Evolutionary conservation across 2,888 invertebrate species (phyloP), one percentile per base, ranked within the genome.

Genomic region (Lasioglossum vierecki): DNA sequence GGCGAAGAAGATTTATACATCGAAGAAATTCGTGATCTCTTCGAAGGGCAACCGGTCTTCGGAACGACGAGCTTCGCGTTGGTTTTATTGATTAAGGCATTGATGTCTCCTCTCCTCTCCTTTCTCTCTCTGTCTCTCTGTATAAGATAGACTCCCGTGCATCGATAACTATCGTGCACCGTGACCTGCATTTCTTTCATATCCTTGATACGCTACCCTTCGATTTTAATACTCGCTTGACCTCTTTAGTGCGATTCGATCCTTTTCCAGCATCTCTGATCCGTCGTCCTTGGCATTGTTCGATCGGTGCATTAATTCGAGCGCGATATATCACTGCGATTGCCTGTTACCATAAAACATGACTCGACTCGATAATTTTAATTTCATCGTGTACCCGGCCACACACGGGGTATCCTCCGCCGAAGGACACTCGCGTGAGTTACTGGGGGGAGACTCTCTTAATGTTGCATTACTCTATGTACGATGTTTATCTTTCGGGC

Each of bases 131-230:
- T 22, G 0, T 57, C n/a, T n/a, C 57, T 57, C n/a, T n/a, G 1
- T n/a, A 57, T 57, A 66, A 53, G 63, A 76, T 35, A 39, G n/a
- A 35, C 49, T 71, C 63, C 53, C 60, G 70, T 44, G 57, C 49
- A 57, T 70, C 79, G 70, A 77, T 79, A 70, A 60, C 71, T 74
- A 85, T 57, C 71, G 79, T 72, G 26, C 60, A 82, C 82, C 83
- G 81, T 90, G 89, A 87, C 87, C 87, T 46, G 87, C 76, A 90
- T 90, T 82, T 82, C 79, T 76, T 72, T 57, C 66, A 6, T 74
- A 87, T 86, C 90, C 89, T 89, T 89, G 84, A 76, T 72, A 80
- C 15, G 80, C 83, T 78, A 82, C 85, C 74, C 84, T 90, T 83
- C 84, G 70, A 68, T 80, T 85, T 85, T 75, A 88, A 90, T 74